Conservation (phyloP, 2,888 invertebrate species). For the Molanna angustata region DNA sequence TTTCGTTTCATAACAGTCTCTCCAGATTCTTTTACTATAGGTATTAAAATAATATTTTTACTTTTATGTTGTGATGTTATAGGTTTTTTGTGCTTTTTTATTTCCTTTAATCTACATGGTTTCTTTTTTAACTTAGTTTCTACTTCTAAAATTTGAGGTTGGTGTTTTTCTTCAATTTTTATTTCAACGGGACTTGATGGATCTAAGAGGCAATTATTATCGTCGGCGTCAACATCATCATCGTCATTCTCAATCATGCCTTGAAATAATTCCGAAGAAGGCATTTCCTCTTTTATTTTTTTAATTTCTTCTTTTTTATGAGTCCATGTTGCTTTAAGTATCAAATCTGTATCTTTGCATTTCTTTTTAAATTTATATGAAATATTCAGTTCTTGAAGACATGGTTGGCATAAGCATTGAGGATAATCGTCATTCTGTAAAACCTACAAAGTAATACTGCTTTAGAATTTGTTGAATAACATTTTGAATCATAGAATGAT, state of each 20-base stretch:
- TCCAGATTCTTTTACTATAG: slow-evolving; percentile 20
- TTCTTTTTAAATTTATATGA: slow-evolving; percentile 50
- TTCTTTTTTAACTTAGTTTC: slow-evolving; percentile 8
- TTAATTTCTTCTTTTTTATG: slow-evolving; percentile 2
- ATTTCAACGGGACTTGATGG: slow-evolving; percentile 11
- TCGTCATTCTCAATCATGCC: slow-evolving; percentile 8
- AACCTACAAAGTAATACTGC: slow-evolving; percentile 40
- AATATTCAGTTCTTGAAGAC: slow-evolving; percentile 45
- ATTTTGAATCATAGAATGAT: too few species aligned
- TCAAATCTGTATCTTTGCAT: slow-evolving; percentile 40
- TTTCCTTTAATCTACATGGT: slow-evolving; percentile 30
- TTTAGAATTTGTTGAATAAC: too few species aligned
- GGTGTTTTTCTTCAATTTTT: slow-evolving; percentile 1
- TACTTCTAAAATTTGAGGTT: slow-evolving; percentile 3
- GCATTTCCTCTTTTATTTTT: slow-evolving; percentile 15
- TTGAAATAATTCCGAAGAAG: not conserved
- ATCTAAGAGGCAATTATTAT: slow-evolving; percentile 1
- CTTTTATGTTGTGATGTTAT: slow-evolving; percentile 34
- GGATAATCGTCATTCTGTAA: slow-evolving; percentile 46
- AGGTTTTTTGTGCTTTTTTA: slow-evolving; percentile 38
- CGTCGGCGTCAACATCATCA: slow-evolving; percentile 1
- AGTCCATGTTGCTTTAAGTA: slow-evolving; percentile 14
- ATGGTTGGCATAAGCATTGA: slow-evolving; percentile 45
- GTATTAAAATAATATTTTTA: slow-evolving; percentile 25
- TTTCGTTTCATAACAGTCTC: slow-evolving; percentile 25